Conservation (phyloP, 2,113 vertebrate species). For the Piaya cayana region DNA sequence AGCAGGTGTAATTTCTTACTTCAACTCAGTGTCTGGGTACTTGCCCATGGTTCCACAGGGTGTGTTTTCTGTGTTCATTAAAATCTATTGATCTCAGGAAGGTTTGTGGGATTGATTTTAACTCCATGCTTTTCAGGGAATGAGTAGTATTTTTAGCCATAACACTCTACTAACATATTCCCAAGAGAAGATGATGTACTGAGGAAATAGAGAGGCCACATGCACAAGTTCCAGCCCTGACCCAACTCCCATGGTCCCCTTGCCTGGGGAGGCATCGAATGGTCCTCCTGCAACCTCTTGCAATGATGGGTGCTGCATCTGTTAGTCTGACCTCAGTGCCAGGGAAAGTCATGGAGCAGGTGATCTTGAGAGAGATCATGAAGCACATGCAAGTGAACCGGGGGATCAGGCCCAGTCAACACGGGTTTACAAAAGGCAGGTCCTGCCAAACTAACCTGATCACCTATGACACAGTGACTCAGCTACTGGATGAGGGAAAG, state of each 20-base stretch:
- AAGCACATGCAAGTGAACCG: too few relatives aligned
- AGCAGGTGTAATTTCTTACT: conserved; percentile 21
- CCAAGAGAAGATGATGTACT: not conserved
- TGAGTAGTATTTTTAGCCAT: conserved; percentile 31
- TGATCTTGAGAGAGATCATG: too few relatives aligned
- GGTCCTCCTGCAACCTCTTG: not conserved
- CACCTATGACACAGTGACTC: too few relatives aligned
- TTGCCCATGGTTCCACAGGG: not conserved
- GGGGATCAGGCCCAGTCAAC: too few relatives aligned
- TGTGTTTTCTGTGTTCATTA: conserved; percentile 50
- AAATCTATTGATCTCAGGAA: conserved; percentile 49
- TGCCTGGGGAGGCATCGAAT: rapidly evolving
- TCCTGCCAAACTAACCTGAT: too few relatives aligned
- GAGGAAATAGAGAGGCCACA: not conserved
- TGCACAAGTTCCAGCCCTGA: not conserved
- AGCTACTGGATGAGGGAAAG: too few relatives aligned
- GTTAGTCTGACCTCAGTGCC: too few relatives aligned
- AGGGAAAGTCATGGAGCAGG: too few relatives aligned
- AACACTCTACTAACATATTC: not conserved
- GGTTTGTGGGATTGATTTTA: conserved; percentile 58
- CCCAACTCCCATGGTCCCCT: not conserved
- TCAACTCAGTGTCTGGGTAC: not conserved
- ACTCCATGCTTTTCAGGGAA: conserved; percentile 2
- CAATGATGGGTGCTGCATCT: too few relatives aligned
- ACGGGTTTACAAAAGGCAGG: too few relatives aligned